phyloP scores from a whole-genome alignment of 2,888 invertebrate genomes.

The Nephrocerus scutellatus region DNA sequence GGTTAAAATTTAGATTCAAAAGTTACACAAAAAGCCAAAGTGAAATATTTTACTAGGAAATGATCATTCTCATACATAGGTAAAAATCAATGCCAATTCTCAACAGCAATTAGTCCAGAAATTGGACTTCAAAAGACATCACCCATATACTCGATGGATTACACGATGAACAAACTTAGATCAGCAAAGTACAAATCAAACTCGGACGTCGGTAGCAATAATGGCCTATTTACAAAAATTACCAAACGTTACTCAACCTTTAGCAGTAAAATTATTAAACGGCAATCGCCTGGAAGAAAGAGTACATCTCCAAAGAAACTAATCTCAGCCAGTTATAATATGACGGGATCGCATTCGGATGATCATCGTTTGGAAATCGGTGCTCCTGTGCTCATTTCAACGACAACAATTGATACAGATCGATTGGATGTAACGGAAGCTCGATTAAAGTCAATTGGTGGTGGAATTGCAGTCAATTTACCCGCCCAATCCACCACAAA shows the following conservation, averaged over 20 bases:
- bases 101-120: not conserved
- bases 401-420: conserved; percentile 44
- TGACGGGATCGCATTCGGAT: conserved; percentile 43
- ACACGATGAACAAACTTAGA: conserved; percentile 27
- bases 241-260: conserved; percentile 45
- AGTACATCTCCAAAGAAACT: conserved; percentile 36
- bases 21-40: too few species aligned
- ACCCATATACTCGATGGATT: too few species aligned
- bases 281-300: conserved; percentile 34
- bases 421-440: conserved; percentile 39
- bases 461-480: conserved; percentile 29
- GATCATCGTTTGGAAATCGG: conserved; percentile 46
- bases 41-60: too few species aligned
- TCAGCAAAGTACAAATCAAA: conserved; percentile 28
- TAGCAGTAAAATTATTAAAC: conserved; percentile 40
- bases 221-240: conserved; percentile 39
- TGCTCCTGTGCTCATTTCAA: conserved; percentile 44
- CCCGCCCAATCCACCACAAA: conserved; percentile 22
- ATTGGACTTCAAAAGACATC: not conserved
- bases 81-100: too few species aligned
- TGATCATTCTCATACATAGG: too few species aligned
- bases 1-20: too few species aligned
- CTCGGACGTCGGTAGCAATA: conserved; percentile 19
- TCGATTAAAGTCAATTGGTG: conserved; percentile 36
- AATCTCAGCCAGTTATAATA: conserved; percentile 44